Percentiles rank a stretch among this genome's conserved stretches.
Evolutionary conservation across 1,140 invertebrate species (phyloP).

Genomic region (Rhyacophila brunnea): DNA sequence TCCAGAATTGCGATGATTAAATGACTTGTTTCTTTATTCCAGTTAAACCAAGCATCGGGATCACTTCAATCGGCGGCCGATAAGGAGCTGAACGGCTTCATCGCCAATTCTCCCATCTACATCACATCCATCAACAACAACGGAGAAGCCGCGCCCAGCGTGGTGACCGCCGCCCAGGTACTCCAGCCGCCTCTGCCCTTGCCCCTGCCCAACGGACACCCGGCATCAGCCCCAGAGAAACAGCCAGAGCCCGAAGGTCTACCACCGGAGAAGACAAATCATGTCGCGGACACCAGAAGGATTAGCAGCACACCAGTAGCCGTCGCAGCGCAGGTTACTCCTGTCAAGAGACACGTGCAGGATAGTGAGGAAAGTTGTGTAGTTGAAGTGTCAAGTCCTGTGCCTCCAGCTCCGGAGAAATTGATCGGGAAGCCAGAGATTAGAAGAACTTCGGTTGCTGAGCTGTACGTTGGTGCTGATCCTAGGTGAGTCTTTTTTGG

Average conservation of each 20-base stretch:
- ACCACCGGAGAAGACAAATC: not conserved
- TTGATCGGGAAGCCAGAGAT: slow-evolving; percentile 64
- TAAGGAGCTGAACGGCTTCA: slow-evolving; percentile 66
- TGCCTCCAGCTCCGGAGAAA: slow-evolving; percentile 55
- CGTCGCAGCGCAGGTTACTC: not conserved
- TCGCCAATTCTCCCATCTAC: slow-evolving; percentile 74
- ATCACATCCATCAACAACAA: slow-evolving; percentile 72
- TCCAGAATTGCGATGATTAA: too few species aligned
- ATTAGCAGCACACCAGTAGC: not conserved
- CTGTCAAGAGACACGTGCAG: slow-evolving; percentile 5
- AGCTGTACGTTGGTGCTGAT: slow-evolving; percentile 53
- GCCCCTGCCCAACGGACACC: slow-evolving; percentile 32
- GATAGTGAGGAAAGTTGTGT: slow-evolving; percentile 7
- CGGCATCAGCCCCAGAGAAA: slow-evolving; percentile 44
- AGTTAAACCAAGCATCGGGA: slow-evolving; percentile 65
- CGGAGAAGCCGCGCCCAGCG: slow-evolving; percentile 59
- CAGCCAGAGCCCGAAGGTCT: slow-evolving; percentile 31
- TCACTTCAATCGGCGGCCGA: slow-evolving; percentile 45
- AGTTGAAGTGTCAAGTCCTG: slow-evolving; percentile 3
- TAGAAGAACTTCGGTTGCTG: slow-evolving; percentile 55
- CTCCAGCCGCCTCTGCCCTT: slow-evolving; percentile 36
- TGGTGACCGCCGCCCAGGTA: slow-evolving; percentile 43
- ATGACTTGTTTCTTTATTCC: slow-evolving; percentile 45
- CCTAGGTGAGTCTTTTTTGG: slow-evolving; percentile 49
- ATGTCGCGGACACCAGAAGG: not conserved